Percentiles rank a stretch among this genome's conserved stretches.
Conservation (phyloP, 2,888 invertebrate genomes). For the Diachrysia chrysitis region DNA sequence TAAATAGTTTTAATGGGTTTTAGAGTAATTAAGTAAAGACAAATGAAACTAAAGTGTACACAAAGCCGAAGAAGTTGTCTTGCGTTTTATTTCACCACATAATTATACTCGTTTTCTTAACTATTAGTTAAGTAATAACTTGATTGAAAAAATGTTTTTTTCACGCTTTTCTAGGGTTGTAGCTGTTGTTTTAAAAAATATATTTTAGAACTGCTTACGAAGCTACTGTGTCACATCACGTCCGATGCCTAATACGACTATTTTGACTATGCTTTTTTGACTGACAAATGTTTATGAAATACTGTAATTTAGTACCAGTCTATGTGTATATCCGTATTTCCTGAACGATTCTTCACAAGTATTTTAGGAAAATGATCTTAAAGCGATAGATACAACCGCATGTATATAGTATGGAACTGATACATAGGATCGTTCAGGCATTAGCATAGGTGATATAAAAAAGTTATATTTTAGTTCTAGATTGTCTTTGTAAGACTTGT, state of each 20-base stretch:
- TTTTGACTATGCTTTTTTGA: slow-evolving; percentile 26
- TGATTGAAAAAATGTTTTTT: too few species aligned
- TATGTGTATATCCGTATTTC: slow-evolving; percentile 31
- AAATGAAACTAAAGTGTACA: not conserved
- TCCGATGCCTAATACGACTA: slow-evolving; percentile 13
- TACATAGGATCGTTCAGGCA: slow-evolving; percentile 33
- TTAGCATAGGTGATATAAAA: slow-evolving; percentile 42
- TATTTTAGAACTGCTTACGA: slow-evolving; percentile 18
- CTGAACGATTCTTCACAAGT: slow-evolving; percentile 28
- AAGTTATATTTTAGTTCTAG: slow-evolving; percentile 52
- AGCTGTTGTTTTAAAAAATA: not conserved
- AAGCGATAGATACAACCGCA: slow-evolving; percentile 8
- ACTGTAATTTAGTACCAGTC: slow-evolving; percentile 23
- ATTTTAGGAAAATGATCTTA: slow-evolving; percentile 7
- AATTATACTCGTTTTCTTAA: not conserved
- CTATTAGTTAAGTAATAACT: not conserved
- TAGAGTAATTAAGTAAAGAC: not conserved
- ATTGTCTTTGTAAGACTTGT: slow-evolving; percentile 52
- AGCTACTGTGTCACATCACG: slow-evolving; percentile 28
- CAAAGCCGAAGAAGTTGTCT: not conserved
- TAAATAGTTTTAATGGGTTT: not conserved
- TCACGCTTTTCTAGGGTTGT: not conserved
- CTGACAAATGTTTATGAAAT: slow-evolving; percentile 25
- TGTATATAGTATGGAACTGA: slow-evolving; percentile 26
- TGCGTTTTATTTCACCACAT: not conserved